Evolutionary conservation across 2,888 invertebrate species (phyloP).

Genomic region (Nipponacmea schrenckii): DNA sequence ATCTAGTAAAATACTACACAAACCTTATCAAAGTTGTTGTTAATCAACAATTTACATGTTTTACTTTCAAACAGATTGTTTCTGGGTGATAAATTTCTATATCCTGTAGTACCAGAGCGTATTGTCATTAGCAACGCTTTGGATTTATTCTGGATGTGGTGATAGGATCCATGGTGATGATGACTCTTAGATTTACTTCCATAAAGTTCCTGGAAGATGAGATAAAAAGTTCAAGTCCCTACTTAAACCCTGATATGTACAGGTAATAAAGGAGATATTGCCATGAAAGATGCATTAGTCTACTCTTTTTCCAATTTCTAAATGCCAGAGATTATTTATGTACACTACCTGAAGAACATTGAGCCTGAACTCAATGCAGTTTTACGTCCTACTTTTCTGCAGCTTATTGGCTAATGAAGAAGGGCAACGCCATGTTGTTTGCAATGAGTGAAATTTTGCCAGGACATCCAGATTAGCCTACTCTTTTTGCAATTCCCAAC

Average conservation of each 20-base stretch:
- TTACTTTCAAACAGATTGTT: conserved; percentile 85
- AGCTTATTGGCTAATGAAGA: background rate
- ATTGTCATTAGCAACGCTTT: conserved; percentile 54
- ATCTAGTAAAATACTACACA: conserved; percentile 57
- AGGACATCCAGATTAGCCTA: background rate
- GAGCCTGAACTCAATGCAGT: too few species aligned
- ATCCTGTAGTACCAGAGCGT: conserved; percentile 37
- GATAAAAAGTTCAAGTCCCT: too few species aligned
- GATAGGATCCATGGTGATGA: conserved; percentile 56
- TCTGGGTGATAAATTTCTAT: conserved; percentile 34
- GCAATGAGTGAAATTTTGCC: background rate
- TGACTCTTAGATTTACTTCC: conserved; percentile 33
- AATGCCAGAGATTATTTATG: too few species aligned
- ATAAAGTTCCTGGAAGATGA: conserved; percentile 29
- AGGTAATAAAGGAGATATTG: too few species aligned
- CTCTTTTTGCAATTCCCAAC: too few species aligned
- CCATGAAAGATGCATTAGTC: too few species aligned
- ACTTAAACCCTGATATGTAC: too few species aligned
- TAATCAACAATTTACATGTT: conserved; percentile 84
- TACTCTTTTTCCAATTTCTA: too few species aligned
- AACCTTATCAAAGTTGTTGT: conserved; percentile 83
- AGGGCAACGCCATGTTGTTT: background rate
- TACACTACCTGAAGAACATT: too few species aligned
- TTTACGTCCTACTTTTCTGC: background rate
- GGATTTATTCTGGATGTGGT: conserved; percentile 60